Conservation (phyloP, 2,888 invertebrate species). For the Boloria selene region DNA sequence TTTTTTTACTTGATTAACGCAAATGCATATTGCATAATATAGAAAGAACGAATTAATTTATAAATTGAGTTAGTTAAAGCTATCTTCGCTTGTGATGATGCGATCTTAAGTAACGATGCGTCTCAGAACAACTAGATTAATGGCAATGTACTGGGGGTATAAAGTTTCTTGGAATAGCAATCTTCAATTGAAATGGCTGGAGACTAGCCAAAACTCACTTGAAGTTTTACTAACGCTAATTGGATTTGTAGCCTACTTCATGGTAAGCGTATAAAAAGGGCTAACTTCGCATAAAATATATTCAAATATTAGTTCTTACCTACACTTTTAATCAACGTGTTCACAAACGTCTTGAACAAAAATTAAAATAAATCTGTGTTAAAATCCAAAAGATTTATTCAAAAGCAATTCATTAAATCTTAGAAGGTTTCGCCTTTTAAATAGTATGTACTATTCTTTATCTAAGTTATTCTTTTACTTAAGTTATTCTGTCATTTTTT, state of each 20-base stretch:
- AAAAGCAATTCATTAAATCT: not conserved
- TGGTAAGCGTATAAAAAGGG: conserved; percentile 47
- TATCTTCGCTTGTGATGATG: conserved; percentile 44
- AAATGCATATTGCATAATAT: too few species aligned
- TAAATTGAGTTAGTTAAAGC: conserved; percentile 33
- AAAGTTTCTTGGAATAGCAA: conserved; percentile 56
- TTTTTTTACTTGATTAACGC: too few species aligned
- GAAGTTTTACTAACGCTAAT: conserved; percentile 71
- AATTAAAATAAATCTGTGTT: not conserved
- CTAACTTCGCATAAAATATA: conserved; percentile 30
- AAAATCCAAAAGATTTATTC: not conserved
- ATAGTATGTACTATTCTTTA: too few species aligned
- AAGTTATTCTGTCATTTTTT: too few species aligned
- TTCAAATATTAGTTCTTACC: conserved; percentile 7
- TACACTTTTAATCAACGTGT: not conserved
- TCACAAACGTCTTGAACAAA: not conserved
- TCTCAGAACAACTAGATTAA: conserved; percentile 59
- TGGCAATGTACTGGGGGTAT: conserved; percentile 53
- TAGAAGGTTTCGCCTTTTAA: too few species aligned
- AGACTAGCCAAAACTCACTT: conserved; percentile 65
- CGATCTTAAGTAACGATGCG: conserved; percentile 54
- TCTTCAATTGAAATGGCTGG: conserved; percentile 69
- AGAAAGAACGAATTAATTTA: too few species aligned
- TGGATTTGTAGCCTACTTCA: conserved; percentile 64
- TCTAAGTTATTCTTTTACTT: too few species aligned